Base-by-base conservation (phyloP, 2,888 invertebrate genomes). In the Frankliniella intonsa region DNA sequence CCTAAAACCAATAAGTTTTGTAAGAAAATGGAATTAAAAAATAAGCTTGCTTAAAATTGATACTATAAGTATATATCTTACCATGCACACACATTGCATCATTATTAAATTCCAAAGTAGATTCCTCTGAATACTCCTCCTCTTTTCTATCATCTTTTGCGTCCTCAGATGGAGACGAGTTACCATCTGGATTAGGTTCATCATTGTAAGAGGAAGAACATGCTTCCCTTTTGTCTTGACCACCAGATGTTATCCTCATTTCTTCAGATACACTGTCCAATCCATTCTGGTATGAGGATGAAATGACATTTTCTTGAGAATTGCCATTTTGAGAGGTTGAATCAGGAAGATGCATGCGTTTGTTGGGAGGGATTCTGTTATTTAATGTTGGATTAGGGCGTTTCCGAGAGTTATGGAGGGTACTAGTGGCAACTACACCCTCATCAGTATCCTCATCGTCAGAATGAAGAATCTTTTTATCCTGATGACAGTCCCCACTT, bases 11-110 rank as follows among this genome's bases (percentile, higher is more conserved):
- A 38, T 5, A 38, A 38, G 38, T 2, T 2, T 38, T 2, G 38
- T 38, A 5, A 38, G 38, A 38, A 38, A 38, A 38, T 38, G 17
- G 55, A 55, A 55, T 2, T 2, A 55, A 8, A 62, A 0, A 14
- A 17, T 62, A 62, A 62, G 38, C 38, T 38, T 5, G 5, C 38
- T 3, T 38, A 5, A 3, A 38, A 38, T 2, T 38, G 38, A 38
- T 38, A 38, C 38, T 38, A 3, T 38, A 38, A 38, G 38, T 38
- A 38, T 3, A 38, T 38, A 3, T 38, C 86, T 85, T 85, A 87
- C 88, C 87, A 86, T 91, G 91, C 62, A 87, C 87, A 86, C 91
- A 91, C 14, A 90, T 86, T 25, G 91, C 86, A 84, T 91, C 91
- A 85, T 90, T 90, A 85, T 91, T 91, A 84, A 91, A 91, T 81